Base-by-base conservation (phyloP, 2,797 vertebrate genomes). In the Euphonia xanthogaster region DNA sequence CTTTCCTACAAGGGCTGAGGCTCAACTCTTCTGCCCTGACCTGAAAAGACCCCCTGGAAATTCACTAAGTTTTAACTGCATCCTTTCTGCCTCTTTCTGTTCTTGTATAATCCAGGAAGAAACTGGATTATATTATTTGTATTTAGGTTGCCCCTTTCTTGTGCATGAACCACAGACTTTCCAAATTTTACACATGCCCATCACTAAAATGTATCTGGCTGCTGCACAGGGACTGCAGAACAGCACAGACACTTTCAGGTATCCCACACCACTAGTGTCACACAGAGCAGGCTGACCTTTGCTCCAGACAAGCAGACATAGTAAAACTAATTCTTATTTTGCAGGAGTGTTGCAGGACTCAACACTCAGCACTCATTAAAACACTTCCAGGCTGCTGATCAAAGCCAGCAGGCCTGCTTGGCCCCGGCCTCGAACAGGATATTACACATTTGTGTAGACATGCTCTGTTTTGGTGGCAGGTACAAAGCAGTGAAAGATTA, bases 341-440 rank as follows among this genome's bases (percentile, higher is more conserved):
- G 78, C 48, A 88, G 79, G 58, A 88, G 58, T 63, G 55, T 76
- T 90, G 90, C 71, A 83, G 91, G 86, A 79, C 83, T 93, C 84
- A 58, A 28, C 84, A 78, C 65, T 95, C 91, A 85, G 40, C 45
- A 33, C 88, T 84, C 93, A 83, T 91, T 83, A 81, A 62, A 80
- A 81, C 75, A 55, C 74, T 75, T 91, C 66, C 87, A 94, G 82
- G 75, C 33, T 51, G 68, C 79, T 88, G 91, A 93, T 94, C 89
- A 83, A 95, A 95, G 93, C 73, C 73, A 93, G 90, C 76, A 93
- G 90, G 62, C 84, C 76, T 50, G 51, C 62, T 5, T 62, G 68
- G 86, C 78, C 81, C 47, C 5, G 3, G 88, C 87, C 87, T 70
- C 3, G 2, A n/a, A 73, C 76, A 18, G 12, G 94, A 93, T 92